A percentile compares a stretch with the other conserved stretches of the same genome.
Conservation (phyloP, 2,797 vertebrate species). For the Sebastes iracundus region DNA sequence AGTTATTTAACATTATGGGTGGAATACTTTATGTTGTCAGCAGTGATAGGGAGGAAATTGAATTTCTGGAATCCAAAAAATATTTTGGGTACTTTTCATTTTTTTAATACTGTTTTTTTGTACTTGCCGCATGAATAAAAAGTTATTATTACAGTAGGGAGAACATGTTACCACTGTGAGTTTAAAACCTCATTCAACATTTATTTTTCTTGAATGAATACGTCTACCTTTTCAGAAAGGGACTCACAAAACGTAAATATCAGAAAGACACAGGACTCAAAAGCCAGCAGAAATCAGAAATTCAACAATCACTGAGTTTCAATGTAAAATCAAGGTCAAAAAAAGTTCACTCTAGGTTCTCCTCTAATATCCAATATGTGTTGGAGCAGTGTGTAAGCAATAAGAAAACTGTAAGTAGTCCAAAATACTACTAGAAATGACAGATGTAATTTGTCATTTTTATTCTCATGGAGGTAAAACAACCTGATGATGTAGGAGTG, state of each 20-base stretch:
- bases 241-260: fast-evolving
- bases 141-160: not conserved
- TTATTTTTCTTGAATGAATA: not conserved
- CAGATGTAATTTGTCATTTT: not conserved
- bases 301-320: not conserved
- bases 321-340: not conserved
- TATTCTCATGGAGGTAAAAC: not conserved
- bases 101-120: not conserved
- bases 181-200: not conserved
- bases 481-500: not conserved
- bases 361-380: not conserved
- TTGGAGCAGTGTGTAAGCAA: not conserved
- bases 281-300: not conserved
- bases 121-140: not conserved
- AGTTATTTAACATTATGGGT: not conserved
- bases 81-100: not conserved
- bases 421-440: not conserved
- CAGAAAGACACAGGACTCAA: not conserved
- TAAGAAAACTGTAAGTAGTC: not conserved
- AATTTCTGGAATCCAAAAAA: not conserved
- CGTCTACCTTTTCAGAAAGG: not conserved
- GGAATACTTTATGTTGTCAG: not conserved
- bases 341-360: not conserved
- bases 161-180: not conserved
- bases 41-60: not conserved